Evolutionary conservation across 2,797 vertebrate species (phyloP).

Genomic region (Cygnus olor): DNA sequence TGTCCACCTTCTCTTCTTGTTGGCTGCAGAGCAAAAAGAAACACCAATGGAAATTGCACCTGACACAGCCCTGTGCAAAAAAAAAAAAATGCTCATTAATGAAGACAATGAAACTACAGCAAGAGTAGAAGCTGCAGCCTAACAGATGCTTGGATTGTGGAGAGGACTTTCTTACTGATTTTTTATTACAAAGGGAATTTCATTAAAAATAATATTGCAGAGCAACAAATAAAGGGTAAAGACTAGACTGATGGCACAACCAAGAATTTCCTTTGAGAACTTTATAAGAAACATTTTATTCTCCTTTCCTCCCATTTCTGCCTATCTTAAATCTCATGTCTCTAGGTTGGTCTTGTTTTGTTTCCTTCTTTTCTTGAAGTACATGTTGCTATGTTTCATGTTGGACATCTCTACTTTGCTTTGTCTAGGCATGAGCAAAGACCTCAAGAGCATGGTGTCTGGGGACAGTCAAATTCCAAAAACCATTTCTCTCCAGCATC

Average conservation of each 20-base stretch:
- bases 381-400: background rate
- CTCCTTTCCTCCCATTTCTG: background rate
- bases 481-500: background rate
- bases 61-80: background rate
- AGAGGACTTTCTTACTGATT: background rate
- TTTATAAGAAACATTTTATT: background rate
- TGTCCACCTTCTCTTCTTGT: background rate
- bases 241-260: background rate
- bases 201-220: background rate
- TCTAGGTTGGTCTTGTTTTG: background rate
- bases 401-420: background rate
- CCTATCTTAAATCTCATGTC: background rate
- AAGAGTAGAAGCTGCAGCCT: background rate
- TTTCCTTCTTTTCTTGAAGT: background rate
- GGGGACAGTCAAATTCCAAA: background rate
- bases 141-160: background rate
- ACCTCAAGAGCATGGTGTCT: background rate
- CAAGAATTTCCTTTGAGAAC: background rate
- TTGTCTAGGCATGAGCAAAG: background rate
- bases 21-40: background rate
- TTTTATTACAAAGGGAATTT: background rate
- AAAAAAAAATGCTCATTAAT: fast-evolving
- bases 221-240: background rate
- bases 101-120: background rate
- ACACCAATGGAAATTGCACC: background rate